phyloP scores from a whole-genome alignment of 2,888 invertebrate species.

The Elgonia sp. region DNA sequence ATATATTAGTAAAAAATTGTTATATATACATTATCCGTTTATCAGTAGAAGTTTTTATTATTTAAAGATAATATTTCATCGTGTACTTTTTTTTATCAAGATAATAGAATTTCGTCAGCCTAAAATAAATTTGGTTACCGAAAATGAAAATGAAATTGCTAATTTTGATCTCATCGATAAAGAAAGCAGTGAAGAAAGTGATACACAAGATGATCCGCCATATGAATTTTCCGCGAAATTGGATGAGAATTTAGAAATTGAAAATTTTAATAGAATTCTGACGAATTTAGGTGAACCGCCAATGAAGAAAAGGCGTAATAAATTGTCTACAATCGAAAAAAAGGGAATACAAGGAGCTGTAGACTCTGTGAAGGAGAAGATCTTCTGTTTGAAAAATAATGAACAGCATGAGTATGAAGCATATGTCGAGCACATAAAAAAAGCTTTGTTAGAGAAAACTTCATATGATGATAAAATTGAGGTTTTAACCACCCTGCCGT shows the following conservation, averaged over 20 bases:
- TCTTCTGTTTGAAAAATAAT: neutral
- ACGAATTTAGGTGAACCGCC: conserved; percentile 15
- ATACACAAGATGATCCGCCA: neutral
- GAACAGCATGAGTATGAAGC: neutral
- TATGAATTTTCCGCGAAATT: neutral
- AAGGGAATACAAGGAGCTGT: neutral
- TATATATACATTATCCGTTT: too few species aligned
- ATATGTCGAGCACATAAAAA: conserved; percentile 14
- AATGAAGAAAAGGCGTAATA: neutral
- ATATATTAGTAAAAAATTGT: too few species aligned
- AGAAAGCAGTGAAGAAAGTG: neutral
- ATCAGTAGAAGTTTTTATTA: neutral
- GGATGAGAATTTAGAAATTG: neutral
- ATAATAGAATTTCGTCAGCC: conserved; percentile 17
- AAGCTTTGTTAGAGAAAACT: conserved; percentile 12
- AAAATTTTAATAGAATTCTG: neutral
- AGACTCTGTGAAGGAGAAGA: neutral
- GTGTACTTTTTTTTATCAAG: conserved; percentile 1
- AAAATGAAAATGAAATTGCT: conserved; percentile 1
- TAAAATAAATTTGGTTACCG: neutral
- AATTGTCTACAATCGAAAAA: conserved; percentile 4
- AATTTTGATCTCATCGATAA: neutral
- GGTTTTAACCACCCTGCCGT: conserved; percentile 10
- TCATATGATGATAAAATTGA: neutral
- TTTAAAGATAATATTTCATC: neutral